A percentile compares a stretch with the other conserved stretches of the same genome.
These are phyloP conservation scores for Spinibarbus caldwelli DNA, from an alignment of 2,797 vertebrate species.

Conservation along the genomic window DNA sequence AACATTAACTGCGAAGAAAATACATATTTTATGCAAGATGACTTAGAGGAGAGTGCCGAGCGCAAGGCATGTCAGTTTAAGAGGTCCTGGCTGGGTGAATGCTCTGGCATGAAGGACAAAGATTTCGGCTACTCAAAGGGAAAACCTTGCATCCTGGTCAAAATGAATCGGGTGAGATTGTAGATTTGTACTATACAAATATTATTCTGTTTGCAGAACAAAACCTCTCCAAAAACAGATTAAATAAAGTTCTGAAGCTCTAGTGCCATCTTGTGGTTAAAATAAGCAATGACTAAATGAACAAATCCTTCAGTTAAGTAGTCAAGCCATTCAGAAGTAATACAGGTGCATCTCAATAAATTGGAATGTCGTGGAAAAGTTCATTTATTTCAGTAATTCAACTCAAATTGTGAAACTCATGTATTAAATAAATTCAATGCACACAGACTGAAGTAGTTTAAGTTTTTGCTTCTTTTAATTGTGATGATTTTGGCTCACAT, in stretches of 20 bases:
- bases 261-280: constrained; percentile 68
- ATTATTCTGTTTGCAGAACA: neutral
- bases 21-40: constrained; percentile 90
- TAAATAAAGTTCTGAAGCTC: no score
- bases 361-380: no score
- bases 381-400: no score
- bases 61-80: constrained; percentile 95
- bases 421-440: no score
- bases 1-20: constrained; percentile 86
- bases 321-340: no score
- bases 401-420: no score
- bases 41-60: constrained; percentile 82
- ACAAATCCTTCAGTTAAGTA: no score
- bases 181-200: neutral
- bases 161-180: constrained; percentile 93
- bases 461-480: no score
- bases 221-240: neutral
- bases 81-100: constrained; percentile 89
- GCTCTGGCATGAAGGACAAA: constrained; percentile 88
- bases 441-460: no score
- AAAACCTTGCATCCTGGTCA: constrained; percentile 91
- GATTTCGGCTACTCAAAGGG: constrained; percentile 91
- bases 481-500: no score
- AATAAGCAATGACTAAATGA: constrained; percentile 1
- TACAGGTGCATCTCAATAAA: no score